Base-by-base conservation (phyloP, 1,140 invertebrate genomes). In the Pogonomyrmex barbatus region DNA sequence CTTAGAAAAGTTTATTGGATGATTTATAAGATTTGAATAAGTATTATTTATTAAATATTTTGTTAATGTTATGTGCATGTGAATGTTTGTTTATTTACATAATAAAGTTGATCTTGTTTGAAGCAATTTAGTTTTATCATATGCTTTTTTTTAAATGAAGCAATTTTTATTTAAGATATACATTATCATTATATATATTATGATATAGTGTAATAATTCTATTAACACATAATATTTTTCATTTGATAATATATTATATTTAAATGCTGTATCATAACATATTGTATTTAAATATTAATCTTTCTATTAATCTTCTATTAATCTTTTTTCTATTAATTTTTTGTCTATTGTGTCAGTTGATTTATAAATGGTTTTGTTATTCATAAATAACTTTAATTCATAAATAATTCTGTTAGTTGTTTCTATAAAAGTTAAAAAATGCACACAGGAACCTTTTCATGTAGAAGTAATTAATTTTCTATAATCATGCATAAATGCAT, bases 381-480 rank as follows among this genome's bases (percentile, higher is more conserved):
- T 60, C 39, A 45, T 30, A 17, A 52, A 24, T 24, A 6, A 33
- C 12, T 52, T 52, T n/a, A n/a, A n/a, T n/a, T 65, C 14, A n/a
- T 60, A 65, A 78, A 42, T 65, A 33, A 6, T 36, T 62, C 8
- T 36, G n/a, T 36, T 3, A 54, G 10, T 63, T 67, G 39, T 30
- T 67, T 2, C 14, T 36, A 9, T n/a, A 0, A 12, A 0, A 12
- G 33, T 52, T 36, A 63, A 39, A 78, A 77, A 24, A 36, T 58
- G 17, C 4, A 42, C 58, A 24, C 30, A 33, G 56, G 30, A 33
- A 45, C 1, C 2, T 45, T 33, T 10, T 67, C 33, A 52, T 50
- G 24, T 54, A 5, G 60, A 79, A 79, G 47, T 67, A 81, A 81
- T 68, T 68, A 30, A 42, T 81, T 81, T 81, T 6, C 78, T 2